Base-by-base conservation (phyloP, 2,888 invertebrate genomes). In the Diarsia brunnea region DNA sequence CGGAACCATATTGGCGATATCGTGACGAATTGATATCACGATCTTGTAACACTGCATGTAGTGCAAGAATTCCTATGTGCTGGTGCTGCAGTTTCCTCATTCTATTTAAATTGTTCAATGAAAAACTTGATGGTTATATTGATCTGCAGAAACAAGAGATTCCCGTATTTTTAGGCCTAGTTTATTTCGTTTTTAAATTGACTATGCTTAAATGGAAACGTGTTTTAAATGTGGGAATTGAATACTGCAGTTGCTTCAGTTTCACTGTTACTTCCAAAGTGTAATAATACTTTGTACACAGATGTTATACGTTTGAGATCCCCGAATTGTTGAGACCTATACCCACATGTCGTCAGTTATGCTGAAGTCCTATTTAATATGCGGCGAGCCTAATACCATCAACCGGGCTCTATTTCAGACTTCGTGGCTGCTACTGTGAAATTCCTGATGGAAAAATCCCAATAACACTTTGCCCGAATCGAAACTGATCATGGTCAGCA, bases 21-120 rank as follows among this genome's bases (percentile, higher is more conserved):
- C 83, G 81, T 86, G 84, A 79, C 83, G 77, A 83, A 79, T 86
- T 49, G 68, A 68, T 43, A 82, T 81, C 81, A 82, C 78, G 83
- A 82, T 71, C 61, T 80, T 82, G 68, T 78, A 71, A 72, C 49
- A 69, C 69, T 60, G 47, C 38, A 72, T 66, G 60, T 58, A 79
- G 49, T 79, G 71, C 78, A 80, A 73, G 68, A 77, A 71, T 78
- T 74, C 63, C 43, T 75, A 64, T 63, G 64, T 27, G 31, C 38
- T n/a, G 24, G 8, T 7, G n/a, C 43, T 73, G 31, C 45, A 75
- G 71, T 73, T 84, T 84, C 77, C 71, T 84, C 31, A 72, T 82
- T 75, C 61, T 69, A 65, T 58, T 74, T 71, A 71, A 71, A 45
- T 65, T 51, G 38, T 7, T 61, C n/a, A 51, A 45, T 79, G 31